These are phyloP conservation scores for Megamerina dolium DNA, from an alignment of 2,888 invertebrate species.

Conservation along the genomic window DNA sequence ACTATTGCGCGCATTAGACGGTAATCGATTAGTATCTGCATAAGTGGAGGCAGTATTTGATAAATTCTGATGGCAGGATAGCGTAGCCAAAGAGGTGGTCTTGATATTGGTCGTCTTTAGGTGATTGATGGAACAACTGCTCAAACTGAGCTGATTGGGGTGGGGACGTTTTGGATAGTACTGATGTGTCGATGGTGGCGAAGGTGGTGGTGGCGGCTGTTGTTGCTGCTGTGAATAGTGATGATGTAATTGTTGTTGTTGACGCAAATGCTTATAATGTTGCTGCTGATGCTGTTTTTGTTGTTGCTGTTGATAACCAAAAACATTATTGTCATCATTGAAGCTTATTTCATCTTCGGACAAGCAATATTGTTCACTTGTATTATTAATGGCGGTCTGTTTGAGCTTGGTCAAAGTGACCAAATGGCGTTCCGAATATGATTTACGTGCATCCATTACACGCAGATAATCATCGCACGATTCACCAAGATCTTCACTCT, in stretches of 20 bases:
- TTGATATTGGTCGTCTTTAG: conserved; percentile 47
- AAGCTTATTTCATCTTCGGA: conserved; percentile 44
- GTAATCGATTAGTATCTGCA: background rate
- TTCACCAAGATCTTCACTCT: conserved; percentile 43
- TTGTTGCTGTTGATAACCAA: conserved; percentile 19
- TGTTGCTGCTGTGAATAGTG: conserved; percentile 9
- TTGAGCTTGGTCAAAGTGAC: conserved; percentile 42
- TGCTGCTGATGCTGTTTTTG: conserved; percentile 21
- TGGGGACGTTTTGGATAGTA: conserved; percentile 19
- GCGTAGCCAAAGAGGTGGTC: conserved; percentile 46
- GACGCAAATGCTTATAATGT: conserved; percentile 13
- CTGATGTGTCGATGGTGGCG: conserved; percentile 2
- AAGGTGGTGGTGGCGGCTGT: conserved; percentile 8
- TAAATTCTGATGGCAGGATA: conserved; percentile 42
- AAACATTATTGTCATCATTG: conserved; percentile 45
- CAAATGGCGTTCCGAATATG: conserved; percentile 45
- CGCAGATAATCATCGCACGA: conserved; percentile 36
- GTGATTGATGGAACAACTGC: conserved; percentile 44
- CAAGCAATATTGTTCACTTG: conserved; percentile 28
- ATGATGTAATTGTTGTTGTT: conserved; percentile 15
- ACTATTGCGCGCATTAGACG: conserved; percentile 18
- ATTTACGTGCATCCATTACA: conserved; percentile 44
- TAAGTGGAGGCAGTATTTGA: conserved; percentile 24
- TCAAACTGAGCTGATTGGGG: conserved; percentile 35
- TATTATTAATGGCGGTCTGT: conserved; percentile 47